Evolutionary conservation across 2,888 invertebrate genomes (phyloP), one percentile per base, ranked within the genome.

Genomic region (Anagyrus pseudococci): DNA sequence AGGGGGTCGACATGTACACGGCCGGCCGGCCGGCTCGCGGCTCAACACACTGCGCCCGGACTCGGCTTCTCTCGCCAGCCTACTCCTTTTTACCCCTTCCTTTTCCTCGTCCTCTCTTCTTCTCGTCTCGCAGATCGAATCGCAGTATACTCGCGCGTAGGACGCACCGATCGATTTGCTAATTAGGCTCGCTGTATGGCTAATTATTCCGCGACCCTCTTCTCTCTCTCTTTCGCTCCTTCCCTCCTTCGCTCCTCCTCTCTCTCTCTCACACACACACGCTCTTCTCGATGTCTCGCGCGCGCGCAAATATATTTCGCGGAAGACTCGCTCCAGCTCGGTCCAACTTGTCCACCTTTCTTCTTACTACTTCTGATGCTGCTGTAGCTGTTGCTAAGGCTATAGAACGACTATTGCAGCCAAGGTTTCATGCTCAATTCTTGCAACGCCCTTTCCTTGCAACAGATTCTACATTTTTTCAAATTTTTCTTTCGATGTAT

Each of bases 111-210:
- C 17, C 3, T 40, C 8, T 20, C 29, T n/a, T 8, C 20, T 13
- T 53, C 26, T 26, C 41, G 41, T n/a, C n/a, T n/a, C n/a, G n/a
- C n/a, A 52, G 47, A 62, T 62, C 53, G 54, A 4, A 49, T 58
- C 58, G 44, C 33, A 15, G 43, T 19, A 46, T 29, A 41, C 19
- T 22, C 22, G 22, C 48, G 60, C 64, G 62, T 55, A 60, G 60
- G 60, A 58, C 48, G 65, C 17, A 55, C 53, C 62, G 60, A 61
- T 70, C 69, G 73, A 74, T 75, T 71, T 69, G 74, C 73, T 72
- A 75, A 75, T 74, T 75, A 74, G 70, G 64, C 60, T 62, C 68
- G 68, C 62, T 71, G 71, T 73, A 71, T 62, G 58, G 64, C 58
- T 63, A 63, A 63, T 63, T 58, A 63, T 63, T 50, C 58, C 52